Conservation (phyloP, 2,888 invertebrate genomes). For the Drosophila phalerata region DNA sequence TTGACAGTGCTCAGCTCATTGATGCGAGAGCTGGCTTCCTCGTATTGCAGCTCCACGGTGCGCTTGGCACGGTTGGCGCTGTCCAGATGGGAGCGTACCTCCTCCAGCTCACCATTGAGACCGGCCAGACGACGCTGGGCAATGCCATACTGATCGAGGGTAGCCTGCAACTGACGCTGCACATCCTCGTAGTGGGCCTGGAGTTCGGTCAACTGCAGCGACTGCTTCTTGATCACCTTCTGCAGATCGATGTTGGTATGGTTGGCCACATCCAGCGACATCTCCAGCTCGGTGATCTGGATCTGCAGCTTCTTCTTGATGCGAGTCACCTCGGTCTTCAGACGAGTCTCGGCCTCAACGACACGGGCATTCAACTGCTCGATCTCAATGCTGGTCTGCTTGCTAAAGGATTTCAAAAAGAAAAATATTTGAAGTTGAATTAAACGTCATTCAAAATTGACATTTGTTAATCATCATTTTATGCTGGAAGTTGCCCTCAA, state of each 20-base stretch:
- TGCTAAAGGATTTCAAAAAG: conserved; percentile 87
- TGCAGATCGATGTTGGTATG: conserved; percentile 99
- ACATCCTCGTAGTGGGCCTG: conserved; percentile 98
- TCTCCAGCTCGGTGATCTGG: conserved; percentile 98
- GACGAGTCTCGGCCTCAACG: conserved; percentile 97
- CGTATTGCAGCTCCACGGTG: conserved; percentile 94
- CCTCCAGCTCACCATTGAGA: conserved; percentile 97
- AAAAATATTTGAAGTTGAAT: background rate
- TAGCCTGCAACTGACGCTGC: conserved; percentile 97
- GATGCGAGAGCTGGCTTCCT: conserved; percentile 96
- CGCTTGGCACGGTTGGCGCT: conserved; percentile 97
- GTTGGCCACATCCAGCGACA: conserved; percentile 98
- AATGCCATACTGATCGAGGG: conserved; percentile 96
- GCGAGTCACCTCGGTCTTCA: conserved; percentile 97
- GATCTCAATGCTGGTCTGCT: conserved; percentile 99
- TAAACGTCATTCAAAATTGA: background rate
- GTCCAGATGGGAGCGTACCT: conserved; percentile 96
- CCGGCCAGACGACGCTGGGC: conserved; percentile 96
- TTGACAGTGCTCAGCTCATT: conserved; percentile 98
- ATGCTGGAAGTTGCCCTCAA: conserved; percentile 57
- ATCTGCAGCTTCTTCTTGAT: conserved; percentile 99
- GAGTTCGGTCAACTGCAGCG: conserved; percentile 95
- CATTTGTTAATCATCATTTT: background rate
- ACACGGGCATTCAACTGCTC: conserved; percentile 98
- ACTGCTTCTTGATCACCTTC: conserved; percentile 99